Evolutionary conservation across 2,797 vertebrate species (phyloP), one percentile per base, ranked within the genome.

Genomic region (Spea hammondii): DNA sequence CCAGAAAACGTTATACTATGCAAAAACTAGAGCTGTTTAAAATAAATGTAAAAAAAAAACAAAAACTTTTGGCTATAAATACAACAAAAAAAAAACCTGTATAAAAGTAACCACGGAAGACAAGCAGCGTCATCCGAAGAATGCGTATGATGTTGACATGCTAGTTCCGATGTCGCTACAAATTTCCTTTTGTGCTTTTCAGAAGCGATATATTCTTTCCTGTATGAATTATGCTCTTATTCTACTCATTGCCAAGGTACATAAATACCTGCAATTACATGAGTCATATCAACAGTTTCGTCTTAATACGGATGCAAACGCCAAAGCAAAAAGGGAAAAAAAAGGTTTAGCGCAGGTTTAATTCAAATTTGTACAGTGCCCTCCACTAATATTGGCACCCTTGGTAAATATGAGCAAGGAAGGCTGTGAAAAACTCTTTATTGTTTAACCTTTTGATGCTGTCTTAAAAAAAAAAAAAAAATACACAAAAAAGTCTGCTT

Each of bases 121-220:
- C 32, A 3, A 32, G 32, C 32, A 32, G 32, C 32, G 3, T 32
- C 14, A 32, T 17, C 59, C 32, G 14, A 17, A 62, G 14, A 17
- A 17, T 12, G 32, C 59, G 32, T 59, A 13, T 62, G 14, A 62
- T 62, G 59, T 7, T 62, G 55, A 57, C 5, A 62, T 17, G 14
- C 59, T 62, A 62, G 14, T 4, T 32, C n/a, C n/a, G 14, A 62
- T 17, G 44, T 32, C 32, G 59, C 32, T 32, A 6, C 3, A 62
- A 17, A 62, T 32, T 62, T 62, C 14, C 59, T 62, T 62, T 62
- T 62, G 32, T 62, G 59, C 59, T 62, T 62, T 62, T 62, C 59
- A 62, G n/a, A 32, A 62, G 59, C 59, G n/a, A 62, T 62, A 62
- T 62, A 17, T 62, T 17, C 59, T 6, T 62, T 17, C n/a, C 9